phyloP scores from a whole-genome alignment of 2,797 vertebrate species.

The Pangasius sanitwongsei region DNA sequence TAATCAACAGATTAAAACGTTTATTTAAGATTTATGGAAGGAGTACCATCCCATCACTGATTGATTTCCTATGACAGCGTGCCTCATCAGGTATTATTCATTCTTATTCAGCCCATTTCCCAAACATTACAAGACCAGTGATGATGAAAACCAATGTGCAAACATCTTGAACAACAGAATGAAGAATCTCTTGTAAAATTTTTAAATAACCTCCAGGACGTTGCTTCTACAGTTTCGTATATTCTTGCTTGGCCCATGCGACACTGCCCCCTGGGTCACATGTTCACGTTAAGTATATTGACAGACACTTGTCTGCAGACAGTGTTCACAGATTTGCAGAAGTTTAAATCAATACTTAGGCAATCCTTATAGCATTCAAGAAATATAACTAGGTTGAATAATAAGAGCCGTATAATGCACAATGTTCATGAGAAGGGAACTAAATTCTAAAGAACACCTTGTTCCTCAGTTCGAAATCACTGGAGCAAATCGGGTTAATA shows the following conservation, averaged over 20 bases:
- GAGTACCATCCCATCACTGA: neutral
- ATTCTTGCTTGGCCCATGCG: neutral
- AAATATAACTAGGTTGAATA: neutral
- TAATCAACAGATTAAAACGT: too few relatives aligned
- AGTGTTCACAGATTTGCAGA: neutral
- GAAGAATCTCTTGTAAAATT: neutral
- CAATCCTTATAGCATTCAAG: neutral
- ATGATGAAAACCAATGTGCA: neutral
- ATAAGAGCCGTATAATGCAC: neutral
- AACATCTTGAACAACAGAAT: neutral
- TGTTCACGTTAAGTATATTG: neutral
- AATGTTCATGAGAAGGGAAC: neutral
- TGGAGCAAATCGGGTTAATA: neutral
- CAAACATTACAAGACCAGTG: neutral
- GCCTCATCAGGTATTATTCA: neutral
- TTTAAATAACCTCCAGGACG: neutral
- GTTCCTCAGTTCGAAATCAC: too few relatives aligned
- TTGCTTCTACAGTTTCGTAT: neutral
- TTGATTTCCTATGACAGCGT: neutral
- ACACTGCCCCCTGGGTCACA: neutral
- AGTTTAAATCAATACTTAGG: neutral
- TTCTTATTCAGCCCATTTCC: neutral
- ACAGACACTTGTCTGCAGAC: neutral
- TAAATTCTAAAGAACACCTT: neutral
- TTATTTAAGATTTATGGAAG: too few relatives aligned